Conservation (phyloP, 1,140 invertebrate species). For the Drosophila chauvacae region DNA sequence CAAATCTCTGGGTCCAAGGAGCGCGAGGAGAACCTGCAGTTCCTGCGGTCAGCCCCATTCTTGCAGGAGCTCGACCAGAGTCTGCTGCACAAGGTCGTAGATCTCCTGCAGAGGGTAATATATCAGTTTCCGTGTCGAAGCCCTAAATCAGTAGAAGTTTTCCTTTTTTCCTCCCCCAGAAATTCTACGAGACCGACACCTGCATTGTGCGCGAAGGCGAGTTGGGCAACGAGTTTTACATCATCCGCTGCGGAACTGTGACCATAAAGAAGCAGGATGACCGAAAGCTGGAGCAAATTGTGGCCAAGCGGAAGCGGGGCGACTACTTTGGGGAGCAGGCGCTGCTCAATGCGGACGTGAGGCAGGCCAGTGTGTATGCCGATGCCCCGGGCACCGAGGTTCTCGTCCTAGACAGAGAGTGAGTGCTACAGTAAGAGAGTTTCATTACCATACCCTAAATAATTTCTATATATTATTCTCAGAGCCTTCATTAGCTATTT, state of each 20-base stretch:
- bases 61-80: constrained; percentile 93
- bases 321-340: constrained; percentile 93
- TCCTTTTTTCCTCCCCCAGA: constrained; percentile 28
- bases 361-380: constrained; percentile 95
- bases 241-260: constrained; percentile 96
- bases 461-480: not conserved
- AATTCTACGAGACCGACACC: constrained; percentile 90
- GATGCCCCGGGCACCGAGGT: constrained; percentile 95
- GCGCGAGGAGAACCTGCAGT: constrained; percentile 92
- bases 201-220: constrained; percentile 97
- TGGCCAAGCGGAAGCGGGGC: constrained; percentile 88
- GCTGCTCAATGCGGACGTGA: constrained; percentile 91
- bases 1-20: constrained; percentile 91
- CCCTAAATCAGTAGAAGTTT: not conserved
- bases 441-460: not conserved
- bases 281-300: constrained; percentile 86
- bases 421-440: constrained; percentile 65
- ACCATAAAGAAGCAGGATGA: constrained; percentile 89
- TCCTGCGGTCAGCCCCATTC: constrained; percentile 93
- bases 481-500: constrained; percentile 86
- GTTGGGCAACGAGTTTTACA: constrained; percentile 97
- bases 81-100: constrained; percentile 93
- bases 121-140: not conserved
- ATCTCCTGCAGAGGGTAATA: constrained; percentile 93
- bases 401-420: constrained; percentile 93